Conservation (phyloP, 2,113 vertebrate genomes). For the Ptilonorhynchus violaceus region DNA sequence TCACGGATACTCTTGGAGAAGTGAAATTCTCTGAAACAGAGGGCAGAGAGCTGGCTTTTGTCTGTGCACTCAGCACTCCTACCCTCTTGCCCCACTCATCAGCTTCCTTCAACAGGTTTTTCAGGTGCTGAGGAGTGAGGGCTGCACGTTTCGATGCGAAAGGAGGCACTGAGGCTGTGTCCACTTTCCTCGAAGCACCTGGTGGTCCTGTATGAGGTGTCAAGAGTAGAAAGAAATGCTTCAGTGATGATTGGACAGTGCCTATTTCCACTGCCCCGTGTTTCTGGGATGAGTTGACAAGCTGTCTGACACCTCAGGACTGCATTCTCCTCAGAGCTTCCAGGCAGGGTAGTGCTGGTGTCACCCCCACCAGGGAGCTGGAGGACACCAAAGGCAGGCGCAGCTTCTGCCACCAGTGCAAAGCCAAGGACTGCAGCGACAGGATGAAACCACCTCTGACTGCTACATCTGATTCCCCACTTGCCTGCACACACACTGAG, state of each 20-base stretch:
- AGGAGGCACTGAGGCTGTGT: background rate
- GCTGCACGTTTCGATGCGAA: background rate
- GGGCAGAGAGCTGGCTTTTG: background rate
- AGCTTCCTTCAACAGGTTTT: background rate
- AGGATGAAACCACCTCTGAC: background rate
- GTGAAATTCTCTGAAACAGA: background rate
- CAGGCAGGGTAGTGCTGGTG: background rate
- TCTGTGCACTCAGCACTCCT: background rate
- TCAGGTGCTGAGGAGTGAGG: background rate
- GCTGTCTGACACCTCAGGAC: rapidly evolving
- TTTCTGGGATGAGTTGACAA: background rate
- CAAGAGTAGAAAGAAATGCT: background rate
- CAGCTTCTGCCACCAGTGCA: background rate
- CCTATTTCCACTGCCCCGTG: background rate
- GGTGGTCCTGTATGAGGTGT: background rate
- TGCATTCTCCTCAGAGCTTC: background rate
- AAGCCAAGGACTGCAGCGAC: background rate
- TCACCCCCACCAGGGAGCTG: rapidly evolving
- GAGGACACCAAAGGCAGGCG: background rate
- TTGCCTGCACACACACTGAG: background rate
- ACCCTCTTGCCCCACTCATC: rapidly evolving
- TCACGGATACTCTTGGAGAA: rapidly evolving
- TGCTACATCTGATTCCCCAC: rapidly evolving
- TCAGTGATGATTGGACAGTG: background rate
- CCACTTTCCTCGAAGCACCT: background rate